Base-by-base conservation (phyloP, 2,888 invertebrate species). In the Tromatobia lineatoria region DNA sequence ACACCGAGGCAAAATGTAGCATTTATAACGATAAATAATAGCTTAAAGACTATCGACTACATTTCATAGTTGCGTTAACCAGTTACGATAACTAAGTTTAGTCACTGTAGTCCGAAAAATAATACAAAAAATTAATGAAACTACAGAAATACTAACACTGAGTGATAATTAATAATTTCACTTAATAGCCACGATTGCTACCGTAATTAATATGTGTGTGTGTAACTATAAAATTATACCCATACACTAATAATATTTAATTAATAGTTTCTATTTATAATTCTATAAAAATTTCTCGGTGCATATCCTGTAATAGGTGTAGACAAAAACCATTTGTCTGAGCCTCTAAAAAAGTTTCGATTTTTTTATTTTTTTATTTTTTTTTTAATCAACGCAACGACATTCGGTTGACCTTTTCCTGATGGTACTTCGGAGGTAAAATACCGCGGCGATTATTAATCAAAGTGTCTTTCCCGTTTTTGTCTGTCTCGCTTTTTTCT, bases 381-480 rank as follows among this genome's bases (percentile, higher is more conserved):
- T 57, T n/a, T n/a, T n/a, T n/a, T n/a, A n/a, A 34, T 29, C 8
- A 52, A 47, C 71, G 69, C 71, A 83, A 45, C 71, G 54, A 45
- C 73, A 77, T 73, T 34, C 67, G 29, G 76, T 67, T 83, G 76
- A 83, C 83, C 83, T 83, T 83, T 83, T 52, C 70, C 38, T 75
- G 42, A 25, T 38, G 50, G 45, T 59, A 20, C 57, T 52, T 67
- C 38, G 29, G 52, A 73, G 23, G 15, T 45, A 42, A 13, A 25
- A 23, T 57, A n/a, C 75, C 61, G 29, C 38, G 11, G 50, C 29
- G 73, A 79, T 79, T 75, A 83, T 83, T 57, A 71, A 82, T 79
- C 78, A 79, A 79, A 64, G 69, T 52, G 64, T 69, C 42, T 50
- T 74, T 74, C 45, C 57, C 23, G 47, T 38, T 66, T 57, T 57